Base-by-base conservation (phyloP, 2,888 invertebrate species). In the Anarsia innoxiella region DNA sequence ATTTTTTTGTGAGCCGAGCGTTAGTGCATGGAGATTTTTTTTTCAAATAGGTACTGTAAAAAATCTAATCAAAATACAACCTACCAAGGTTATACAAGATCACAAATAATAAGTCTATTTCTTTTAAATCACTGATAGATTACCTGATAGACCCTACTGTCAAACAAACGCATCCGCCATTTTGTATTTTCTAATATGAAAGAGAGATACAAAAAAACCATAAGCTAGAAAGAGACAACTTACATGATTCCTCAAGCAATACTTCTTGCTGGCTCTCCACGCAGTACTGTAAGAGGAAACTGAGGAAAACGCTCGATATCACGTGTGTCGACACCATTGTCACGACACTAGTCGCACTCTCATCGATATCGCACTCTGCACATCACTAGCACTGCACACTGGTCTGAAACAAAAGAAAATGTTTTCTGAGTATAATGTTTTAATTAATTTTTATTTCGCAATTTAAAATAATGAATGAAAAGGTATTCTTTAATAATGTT, bases 211-310 rank as follows among this genome's bases (percentile, higher is more conserved):
- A 19, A 19, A 19, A 19, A 19, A 19, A n/a, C n/a, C 19, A 19
- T 19, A 8, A 19, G 8, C 8, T 19, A 5, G 19, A 3, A n/a
- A n/a, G n/a, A n/a, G n/a, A n/a, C n/a, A n/a, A 66, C 78, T 70
- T 35, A 82, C 80, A 65, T 68, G 80, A 77, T 51, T 82, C 80
- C 45, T 82, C 80, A 31, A 82, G 71, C 3, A 82, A 64, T 15
- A 76, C 73, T 49, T 82, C 80, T 48, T 79, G 79, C 37, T 70
- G 71, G 35, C 71, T 73, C 45, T 67, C 65, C 13, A 70, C 75
- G 44, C 66, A 69, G 48, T 70, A 71, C 45, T 68, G 67, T 40
- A 79, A 58, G 10, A 78, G 56, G 26, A 76, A 52, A 37, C 57
- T 63, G 41, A 73, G 49, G 23, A 72, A 55, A 44, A 70, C 67